Evolutionary conservation across 1,140 invertebrate species (phyloP).

Genomic region (Trichonephila inaurata): DNA sequence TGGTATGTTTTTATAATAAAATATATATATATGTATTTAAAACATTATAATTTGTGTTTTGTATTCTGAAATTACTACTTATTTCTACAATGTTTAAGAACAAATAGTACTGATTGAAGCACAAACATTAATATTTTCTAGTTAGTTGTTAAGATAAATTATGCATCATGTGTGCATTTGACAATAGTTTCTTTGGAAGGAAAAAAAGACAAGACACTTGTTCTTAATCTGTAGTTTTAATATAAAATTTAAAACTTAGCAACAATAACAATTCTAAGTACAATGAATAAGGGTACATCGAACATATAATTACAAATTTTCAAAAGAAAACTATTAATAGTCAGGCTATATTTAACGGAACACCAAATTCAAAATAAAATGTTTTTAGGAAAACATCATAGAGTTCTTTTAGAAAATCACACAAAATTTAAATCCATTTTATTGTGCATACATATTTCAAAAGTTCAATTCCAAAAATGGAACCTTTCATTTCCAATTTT

Average conservation of each 20-base stretch:
- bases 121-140: too few species aligned
- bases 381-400: background rate
- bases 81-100: too few species aligned
- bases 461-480: background rate
- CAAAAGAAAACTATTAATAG: background rate
- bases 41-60: too few species aligned
- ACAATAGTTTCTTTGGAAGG: too few species aligned
- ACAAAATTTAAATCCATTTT: background rate
- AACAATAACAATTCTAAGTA: conserved; percentile 74
- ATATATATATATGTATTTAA: too few species aligned
- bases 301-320: conserved; percentile 51
- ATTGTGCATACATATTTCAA: background rate
- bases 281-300: conserved; percentile 48
- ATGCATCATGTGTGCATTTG: too few species aligned
- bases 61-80: too few species aligned
- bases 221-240: conserved; percentile 54
- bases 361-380: conserved; percentile 4
- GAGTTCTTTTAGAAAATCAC: background rate
- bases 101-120: too few species aligned
- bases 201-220: background rate
- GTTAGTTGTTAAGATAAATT: too few species aligned
- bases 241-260: conserved; percentile 75
- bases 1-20: too few species aligned
- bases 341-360: background rate
- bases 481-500: background rate